A percentile compares a stretch with the other conserved stretches of the same genome.
phyloP scores from a whole-genome alignment of 2,888 invertebrate species.

The Drosophila gaucha region DNA sequence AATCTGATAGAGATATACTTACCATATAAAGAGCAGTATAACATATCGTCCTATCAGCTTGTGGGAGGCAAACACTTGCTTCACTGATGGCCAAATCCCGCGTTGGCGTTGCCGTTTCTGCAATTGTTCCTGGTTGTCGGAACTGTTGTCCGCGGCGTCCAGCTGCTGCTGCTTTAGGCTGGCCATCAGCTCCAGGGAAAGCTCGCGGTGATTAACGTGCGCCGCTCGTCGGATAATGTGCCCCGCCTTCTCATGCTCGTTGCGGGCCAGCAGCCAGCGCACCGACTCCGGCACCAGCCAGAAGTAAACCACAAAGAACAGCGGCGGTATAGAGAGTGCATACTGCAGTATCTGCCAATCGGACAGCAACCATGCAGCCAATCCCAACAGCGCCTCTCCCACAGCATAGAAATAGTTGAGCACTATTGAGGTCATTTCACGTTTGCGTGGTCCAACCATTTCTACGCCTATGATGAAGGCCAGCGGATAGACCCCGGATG shows the following conservation, averaged over 20 bases:
- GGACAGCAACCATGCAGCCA: slow-evolving; percentile 86
- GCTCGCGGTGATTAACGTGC: slow-evolving; percentile 85
- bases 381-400: slow-evolving; percentile 87
- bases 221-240: slow-evolving; percentile 87
- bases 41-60: slow-evolving; percentile 85
- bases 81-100: slow-evolving; percentile 84
- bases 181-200: slow-evolving; percentile 85
- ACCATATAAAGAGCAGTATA: slow-evolving; percentile 86
- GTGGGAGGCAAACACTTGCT: slow-evolving; percentile 85
- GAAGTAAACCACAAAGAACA: slow-evolving; percentile 87
- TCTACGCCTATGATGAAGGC: slow-evolving; percentile 88
- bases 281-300: slow-evolving; percentile 89
- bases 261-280: slow-evolving; percentile 88
- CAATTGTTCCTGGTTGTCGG: background rate
- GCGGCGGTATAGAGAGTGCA: slow-evolving; percentile 87
- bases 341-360: slow-evolving; percentile 87
- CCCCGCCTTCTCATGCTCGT: slow-evolving; percentile 86
- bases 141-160: slow-evolving; percentile 25
- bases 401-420: slow-evolving; percentile 88
- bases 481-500: slow-evolving; percentile 87
- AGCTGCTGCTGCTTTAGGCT: slow-evolving; percentile 82
- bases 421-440: slow-evolving; percentile 88
- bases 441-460: slow-evolving; percentile 87
- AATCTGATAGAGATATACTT: slow-evolving; percentile 17
- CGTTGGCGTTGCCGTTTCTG: slow-evolving; percentile 42